Evolutionary conservation across 2,113 vertebrate species (phyloP).

Genomic region (Corythornis cristatus): DNA sequence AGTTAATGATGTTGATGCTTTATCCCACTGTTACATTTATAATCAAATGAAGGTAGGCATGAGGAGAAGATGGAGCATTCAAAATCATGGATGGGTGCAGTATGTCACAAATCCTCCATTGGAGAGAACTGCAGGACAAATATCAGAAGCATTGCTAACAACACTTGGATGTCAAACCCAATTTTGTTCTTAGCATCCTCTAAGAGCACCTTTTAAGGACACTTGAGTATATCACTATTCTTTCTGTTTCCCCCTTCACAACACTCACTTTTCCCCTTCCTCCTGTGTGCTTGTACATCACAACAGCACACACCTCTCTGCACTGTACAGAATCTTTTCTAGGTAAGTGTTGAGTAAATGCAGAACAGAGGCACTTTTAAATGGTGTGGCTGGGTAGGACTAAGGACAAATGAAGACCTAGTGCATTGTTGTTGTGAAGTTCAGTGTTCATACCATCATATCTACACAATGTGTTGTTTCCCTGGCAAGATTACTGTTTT

Average conservation of each 20-base stretch:
- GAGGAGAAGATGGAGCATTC: not conserved
- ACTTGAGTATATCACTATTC: not conserved
- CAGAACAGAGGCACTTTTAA: not conserved
- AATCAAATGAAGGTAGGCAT: not conserved
- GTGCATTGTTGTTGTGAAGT: not conserved
- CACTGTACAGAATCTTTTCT: not conserved
- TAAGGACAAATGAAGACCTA: not conserved
- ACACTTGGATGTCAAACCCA: not conserved
- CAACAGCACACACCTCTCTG: fast-evolving
- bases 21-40: not conserved
- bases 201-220: not conserved
- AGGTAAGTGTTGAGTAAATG: not conserved
- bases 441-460: fast-evolving
- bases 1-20: not conserved
- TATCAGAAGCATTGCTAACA: not conserved
- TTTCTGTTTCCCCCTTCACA: not conserved
- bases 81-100: not conserved
- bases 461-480: not conserved
- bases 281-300: not conserved
- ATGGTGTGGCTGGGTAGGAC: not conserved
- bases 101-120: not conserved
- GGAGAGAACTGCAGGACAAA: not conserved
- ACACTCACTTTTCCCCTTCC: not conserved
- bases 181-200: not conserved
- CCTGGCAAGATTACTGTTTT: not conserved